Evolutionary conservation across 2,797 vertebrate species (phyloP).

Genomic region (Selene dorsalis): DNA sequence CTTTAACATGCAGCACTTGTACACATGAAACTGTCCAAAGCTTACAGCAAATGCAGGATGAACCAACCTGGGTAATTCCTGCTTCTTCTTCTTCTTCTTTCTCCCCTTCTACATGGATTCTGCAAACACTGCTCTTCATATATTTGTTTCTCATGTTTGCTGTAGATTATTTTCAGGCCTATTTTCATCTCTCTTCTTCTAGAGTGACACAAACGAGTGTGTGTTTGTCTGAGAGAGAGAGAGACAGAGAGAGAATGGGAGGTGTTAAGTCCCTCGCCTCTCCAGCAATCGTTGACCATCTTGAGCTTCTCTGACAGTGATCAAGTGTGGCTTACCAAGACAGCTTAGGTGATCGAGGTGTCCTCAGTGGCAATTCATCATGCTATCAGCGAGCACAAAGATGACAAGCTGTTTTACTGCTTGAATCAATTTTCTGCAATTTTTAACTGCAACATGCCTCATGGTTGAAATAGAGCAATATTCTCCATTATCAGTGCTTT

Average conservation of each 20-base stretch:
- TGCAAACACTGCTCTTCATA: slow-evolving; percentile 13
- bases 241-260: slow-evolving; percentile 29
- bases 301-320: slow-evolving; percentile 83
- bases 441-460: slow-evolving; percentile 61
- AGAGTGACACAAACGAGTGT: slow-evolving; percentile 67
- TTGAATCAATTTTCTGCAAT: slow-evolving; percentile 74
- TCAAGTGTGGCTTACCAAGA: slow-evolving; percentile 83
- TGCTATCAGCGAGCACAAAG: slow-evolving; percentile 76
- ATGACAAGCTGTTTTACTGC: slow-evolving; percentile 82
- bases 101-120: neutral
- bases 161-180: slow-evolving; percentile 33
- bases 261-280: slow-evolving; percentile 58
- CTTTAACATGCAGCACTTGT: neutral
- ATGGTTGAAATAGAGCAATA: slow-evolving; percentile 58
- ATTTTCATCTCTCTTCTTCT: slow-evolving; percentile 57
- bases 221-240: slow-evolving; percentile 35
- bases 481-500: slow-evolving; percentile 46
- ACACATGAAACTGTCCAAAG: neutral
- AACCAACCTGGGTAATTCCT: slow-evolving; percentile 4
- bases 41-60: neutral
- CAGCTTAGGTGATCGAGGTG: slow-evolving; percentile 82
- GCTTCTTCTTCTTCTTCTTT: neutral
- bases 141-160: slow-evolving; percentile 21
- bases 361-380: slow-evolving; percentile 85
- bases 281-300: slow-evolving; percentile 78